Evolutionary conservation across 2,113 vertebrate species (phyloP), one percentile per base, ranked within the genome.

Genomic region (Toxotes chatareus): DNA sequence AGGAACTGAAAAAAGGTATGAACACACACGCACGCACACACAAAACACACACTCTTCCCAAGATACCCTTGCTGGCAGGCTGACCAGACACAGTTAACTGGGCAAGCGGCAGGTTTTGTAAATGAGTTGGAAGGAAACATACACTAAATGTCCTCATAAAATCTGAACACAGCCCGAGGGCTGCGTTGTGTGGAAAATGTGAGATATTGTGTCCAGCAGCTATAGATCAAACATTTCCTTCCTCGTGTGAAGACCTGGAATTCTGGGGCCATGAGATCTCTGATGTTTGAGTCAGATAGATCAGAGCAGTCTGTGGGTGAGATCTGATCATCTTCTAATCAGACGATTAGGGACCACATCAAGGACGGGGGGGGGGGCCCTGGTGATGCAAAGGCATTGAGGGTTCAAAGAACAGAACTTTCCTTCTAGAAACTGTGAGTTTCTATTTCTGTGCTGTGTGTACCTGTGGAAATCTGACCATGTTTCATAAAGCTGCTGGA

Each of bases 1-100:
- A 95, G 81, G 94, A 97, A 2, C 94, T 99, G 36, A 99, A 97
- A 92, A 93, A 78, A 82, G 97, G 98, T 99, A 89, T 0, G 0
- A 0, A 27, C 9, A 12, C 53, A 40, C 23, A 6, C 17, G 32
- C n/a, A 62, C 55, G 44, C 21, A 42, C 63, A 69, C 66, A 46
- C 53, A 38, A n/a, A 31, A 70, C 65, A 66, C 67, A 59, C 46
- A 49, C 42, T 27, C 13, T 4, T 46, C 44, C 11, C 3, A 14
- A 8, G 10, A 9, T n/a, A 23, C 11, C n/a, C n/a, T 55, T 12
- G 21, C 53, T 55, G 53, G 53, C n/a, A 57, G 23, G 14, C 44
- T 46, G 44, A 46, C 5, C 5, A 44, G 38, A 4, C 8, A 55
- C 7, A 55, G 23, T 57, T 14, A 27, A 57, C 53, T 55, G 53